Base-by-base conservation (phyloP, 2,113 vertebrate species). In the Acrocephalus arundinaceus region DNA sequence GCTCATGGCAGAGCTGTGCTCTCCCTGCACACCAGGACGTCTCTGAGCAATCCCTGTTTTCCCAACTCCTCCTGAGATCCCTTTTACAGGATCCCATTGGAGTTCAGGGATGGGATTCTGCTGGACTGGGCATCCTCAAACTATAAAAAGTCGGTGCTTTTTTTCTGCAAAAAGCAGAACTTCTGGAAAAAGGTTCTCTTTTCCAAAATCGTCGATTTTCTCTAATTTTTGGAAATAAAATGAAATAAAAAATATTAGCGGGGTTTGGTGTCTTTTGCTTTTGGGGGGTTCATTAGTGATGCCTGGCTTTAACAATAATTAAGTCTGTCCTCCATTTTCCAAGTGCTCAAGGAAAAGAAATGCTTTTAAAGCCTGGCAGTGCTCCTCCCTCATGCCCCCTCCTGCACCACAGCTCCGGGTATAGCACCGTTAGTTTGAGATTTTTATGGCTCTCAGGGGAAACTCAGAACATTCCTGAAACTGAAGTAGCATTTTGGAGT, bases 381-480 rank as follows among this genome's bases (percentile, higher is more conserved):
- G 37, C 24, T 51, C 62, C 43, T 77, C 24, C 92, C 39, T 39
- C 39, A 0, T 39, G 31, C 65, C 48, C 80, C 67, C 54, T 91
- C 85, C 85, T 75, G 63, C 70, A 11, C 48, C 14, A 2, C 70
- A 30, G 61, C 82, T 96, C 92, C 0, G 43, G 92, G 71, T 78
- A 84, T 13, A 84, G 93, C 87, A 80, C 84, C 61, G 30, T 65
- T 17, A 20, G 15, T n/a, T 52, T 3, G 79, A 95, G 91, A 31
- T 37, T 78, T 94, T 96, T 94, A 93, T 63, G 79, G 27, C 63
- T 95, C 93, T 58, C 90, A 13, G 20, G 94, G 94, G 96, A 92
- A 92, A 87, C 0, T 30, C 62, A 11, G 73, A 94, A 94, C 92
- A 96, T 96, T 96, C 92, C 89, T 95, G 95, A 96, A 82, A 13